Base-by-base conservation (phyloP, 2,888 invertebrate genomes). In the Drosophila ezoana region DNA sequence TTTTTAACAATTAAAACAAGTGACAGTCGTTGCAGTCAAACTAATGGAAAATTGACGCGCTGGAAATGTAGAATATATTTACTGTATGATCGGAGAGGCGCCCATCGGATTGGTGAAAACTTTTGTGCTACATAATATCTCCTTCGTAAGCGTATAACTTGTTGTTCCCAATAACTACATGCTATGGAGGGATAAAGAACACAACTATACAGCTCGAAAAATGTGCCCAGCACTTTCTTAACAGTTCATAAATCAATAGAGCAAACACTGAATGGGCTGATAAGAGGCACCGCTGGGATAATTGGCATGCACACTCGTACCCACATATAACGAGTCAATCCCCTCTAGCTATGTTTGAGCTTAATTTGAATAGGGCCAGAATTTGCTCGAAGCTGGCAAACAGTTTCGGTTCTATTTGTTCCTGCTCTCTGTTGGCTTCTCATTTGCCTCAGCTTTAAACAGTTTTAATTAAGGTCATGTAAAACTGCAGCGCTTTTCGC, bases 391-490 rank as follows among this genome's bases (percentile, higher is more conserved):
- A 33, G 18, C 16, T 14, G 32, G 5, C 10, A 48, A 33, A 16
- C 47, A 23, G 23, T 10, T 20, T 13, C 20, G 1, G 23, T 37
- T 67, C 6, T 18, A 14, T 56, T 49, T 41, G 40, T 37, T 44
- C 28, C 41, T 32, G 40, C 23, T 10, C 40, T 38, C 23, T 41
- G 35, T 37, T 40, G 9, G 9, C 10, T 13, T 53, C 23, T 9
- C 9, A 43, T 52, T 66, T 47, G 20, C 2, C 10, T 33, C 4
- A 33, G 35, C 8, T 45, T 53, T 57, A 48, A 53, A 65, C 33
- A 20, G 20, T 57, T 70, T 63, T 62, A 66, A 75, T 66, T 75
- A 56, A 57, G 52, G 18, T 10, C 33, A 13, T 45, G 37, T 14
- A 32, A 13, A 18, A 52, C 28, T 51, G 53, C 32, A 53, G 33